Base-by-base conservation (phyloP, 2,113 vertebrate species). In the Deroptyus accipitrinus region DNA sequence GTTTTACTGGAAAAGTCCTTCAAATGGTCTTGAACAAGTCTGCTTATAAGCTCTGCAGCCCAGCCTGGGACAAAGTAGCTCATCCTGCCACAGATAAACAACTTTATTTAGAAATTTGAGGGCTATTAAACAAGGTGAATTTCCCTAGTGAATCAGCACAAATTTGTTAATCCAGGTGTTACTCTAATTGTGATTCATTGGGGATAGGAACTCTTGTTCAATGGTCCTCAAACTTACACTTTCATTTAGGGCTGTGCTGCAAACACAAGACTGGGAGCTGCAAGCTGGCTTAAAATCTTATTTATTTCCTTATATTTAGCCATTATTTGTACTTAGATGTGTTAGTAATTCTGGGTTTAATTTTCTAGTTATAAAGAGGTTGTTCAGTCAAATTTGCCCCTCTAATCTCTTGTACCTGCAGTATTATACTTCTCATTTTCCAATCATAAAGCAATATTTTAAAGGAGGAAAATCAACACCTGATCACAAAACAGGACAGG, bases 81-180 rank as follows among this genome's bases (percentile, higher is more conserved):
- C 81, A 96, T 96, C 62, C 91, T 93, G 90, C 91, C 93, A 92
- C 91, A 96, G 94, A 95, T 92, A 97, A 96, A 96, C 96, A 97
- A 96, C 95, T 97, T 94, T 96, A 95, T 96, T 96, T 95, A 83
- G 80, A 96, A 96, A 96, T 96, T 87, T 93, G 95, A 92, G 92
- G 96, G 95, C 91, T 96, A 97, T 96, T 97, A 96, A 96, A 93
- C 96, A 95, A 85, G 86, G 94, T 67, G 86, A 96, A 96, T 96
- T 95, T 97, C 92, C 96, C 95, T 59, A 94, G 94, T 84, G 95
- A 92, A 96, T 97, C 92, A 87, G 83, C 66, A 76, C 66, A 96
- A 95, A 97, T 96, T 94, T 96, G 96, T 97, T 96, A 96, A 97
- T 96, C 96, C 96, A 97, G 96, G 95, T 96, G 96, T 95, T 96